Conservation (phyloP, 2,888 invertebrate genomes). For the Chrysopilus asiliformis region DNA sequence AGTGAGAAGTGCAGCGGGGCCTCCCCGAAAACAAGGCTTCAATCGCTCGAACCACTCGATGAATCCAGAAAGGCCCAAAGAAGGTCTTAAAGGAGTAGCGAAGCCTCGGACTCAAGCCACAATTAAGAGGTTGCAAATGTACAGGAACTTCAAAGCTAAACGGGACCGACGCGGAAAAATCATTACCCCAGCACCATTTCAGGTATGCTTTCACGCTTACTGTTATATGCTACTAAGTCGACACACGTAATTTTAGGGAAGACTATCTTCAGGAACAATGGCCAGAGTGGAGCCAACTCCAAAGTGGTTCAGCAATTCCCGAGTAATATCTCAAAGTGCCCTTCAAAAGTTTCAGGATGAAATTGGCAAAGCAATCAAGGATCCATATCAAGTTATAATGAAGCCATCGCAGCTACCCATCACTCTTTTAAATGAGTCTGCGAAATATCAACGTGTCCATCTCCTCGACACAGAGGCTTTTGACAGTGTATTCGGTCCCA, state of each 20-base stretch:
- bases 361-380: slow-evolving; percentile 83
- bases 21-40: slow-evolving; percentile 71
- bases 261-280: slow-evolving; percentile 73
- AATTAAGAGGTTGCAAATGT: slow-evolving; percentile 95
- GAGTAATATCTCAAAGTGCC: slow-evolving; percentile 86
- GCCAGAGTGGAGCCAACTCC: slow-evolving; percentile 95
- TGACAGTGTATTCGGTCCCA: slow-evolving; percentile 88
- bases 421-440: slow-evolving; percentile 82
- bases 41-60: slow-evolving; percentile 83
- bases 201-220: slow-evolving; percentile 36
- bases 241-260: slow-evolving; percentile 39
- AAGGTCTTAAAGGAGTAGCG: slow-evolving; percentile 70
- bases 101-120: slow-evolving; percentile 81
- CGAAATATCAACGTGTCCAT: slow-evolving; percentile 83
- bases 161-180: slow-evolving; percentile 84
- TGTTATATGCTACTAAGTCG: not conserved
- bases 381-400: slow-evolving; percentile 97
- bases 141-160: slow-evolving; percentile 92
- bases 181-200: slow-evolving; percentile 88
- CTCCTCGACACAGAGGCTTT: slow-evolving; percentile 91
- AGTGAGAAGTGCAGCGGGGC: slow-evolving; percentile 53
- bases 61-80: slow-evolving; percentile 78
- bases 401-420: slow-evolving; percentile 90
- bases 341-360: slow-evolving; percentile 86
- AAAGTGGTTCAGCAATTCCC: slow-evolving; percentile 98